Percentiles rank a stretch among this genome's conserved stretches.
Conservation (phyloP, 2,797 vertebrate species). For the Melanogrammus aeglefinus region DNA sequence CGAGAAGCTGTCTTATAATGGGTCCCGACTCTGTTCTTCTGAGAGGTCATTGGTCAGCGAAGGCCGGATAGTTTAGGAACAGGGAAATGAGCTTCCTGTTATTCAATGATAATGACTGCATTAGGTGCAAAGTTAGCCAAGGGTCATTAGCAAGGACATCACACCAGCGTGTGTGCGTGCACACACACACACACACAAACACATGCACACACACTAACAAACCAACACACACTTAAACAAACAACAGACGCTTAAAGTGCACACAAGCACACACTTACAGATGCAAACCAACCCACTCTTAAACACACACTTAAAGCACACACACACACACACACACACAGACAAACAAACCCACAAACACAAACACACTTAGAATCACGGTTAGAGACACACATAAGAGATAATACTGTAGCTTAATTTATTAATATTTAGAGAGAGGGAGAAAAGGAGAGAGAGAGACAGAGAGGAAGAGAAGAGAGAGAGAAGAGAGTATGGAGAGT, state of each 20-base stretch:
- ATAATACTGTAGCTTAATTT: too few species aligned
- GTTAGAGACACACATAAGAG: too few species aligned
- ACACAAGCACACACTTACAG: neutral
- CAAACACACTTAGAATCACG: neutral
- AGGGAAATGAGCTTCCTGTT: conserved; percentile 78
- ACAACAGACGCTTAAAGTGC: neutral
- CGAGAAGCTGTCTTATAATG: conserved; percentile 71
- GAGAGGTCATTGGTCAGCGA: conserved; percentile 67
- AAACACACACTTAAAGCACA: neutral
- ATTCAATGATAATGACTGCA: conserved; percentile 69
- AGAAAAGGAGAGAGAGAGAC: too few species aligned
- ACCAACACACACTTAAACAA: neutral
- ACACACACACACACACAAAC: neutral
- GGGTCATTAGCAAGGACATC: conserved; percentile 50
- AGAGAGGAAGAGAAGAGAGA: too few species aligned
- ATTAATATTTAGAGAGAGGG: too few species aligned
- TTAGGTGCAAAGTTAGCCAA: conserved; percentile 65
- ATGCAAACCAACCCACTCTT: too few species aligned
- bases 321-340: neutral
- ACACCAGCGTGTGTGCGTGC: neutral
- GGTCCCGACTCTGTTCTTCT: conserved; percentile 62
- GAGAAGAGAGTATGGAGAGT: too few species aligned
- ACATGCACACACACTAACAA: neutral
- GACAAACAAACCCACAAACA: too few species aligned
- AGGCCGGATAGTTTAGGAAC: conserved; percentile 67